These are phyloP conservation scores for Pavo muticus DNA, from an alignment of 2,113 vertebrate genomes.

Conservation along the genomic window DNA sequence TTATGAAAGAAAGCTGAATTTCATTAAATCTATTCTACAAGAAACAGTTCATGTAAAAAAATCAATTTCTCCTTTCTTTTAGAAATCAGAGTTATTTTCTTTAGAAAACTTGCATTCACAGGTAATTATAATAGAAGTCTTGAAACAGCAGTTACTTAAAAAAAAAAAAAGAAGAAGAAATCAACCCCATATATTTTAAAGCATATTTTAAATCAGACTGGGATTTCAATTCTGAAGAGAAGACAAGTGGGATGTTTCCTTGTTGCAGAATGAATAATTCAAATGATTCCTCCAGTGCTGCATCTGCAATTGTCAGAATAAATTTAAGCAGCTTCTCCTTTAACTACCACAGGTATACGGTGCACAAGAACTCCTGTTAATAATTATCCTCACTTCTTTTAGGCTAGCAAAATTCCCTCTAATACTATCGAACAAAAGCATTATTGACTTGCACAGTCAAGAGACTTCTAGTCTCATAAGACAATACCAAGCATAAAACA, in stretches of 20 bases:
- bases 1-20: slow-evolving; percentile 77
- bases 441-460: background rate
- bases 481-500: background rate
- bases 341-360: slow-evolving; percentile 43
- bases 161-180: background rate
- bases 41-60: slow-evolving; percentile 16
- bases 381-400: slow-evolving; percentile 31
- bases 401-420: background rate
- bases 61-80: slow-evolving; percentile 38
- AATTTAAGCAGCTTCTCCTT: slow-evolving; percentile 56
- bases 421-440: slow-evolving; percentile 8
- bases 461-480: slow-evolving; percentile 7
- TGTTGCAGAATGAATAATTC: slow-evolving; percentile 75
- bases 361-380: slow-evolving; percentile 37
- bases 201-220: slow-evolving; percentile 41
- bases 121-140: slow-evolving; percentile 22
- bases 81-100: slow-evolving; percentile 39
- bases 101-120: background rate
- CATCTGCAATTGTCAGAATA: slow-evolving; percentile 60
- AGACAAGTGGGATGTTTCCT: slow-evolving; percentile 65
- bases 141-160: slow-evolving; percentile 39
- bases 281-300: slow-evolving; percentile 45
- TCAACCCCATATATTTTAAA: background rate
- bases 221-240: slow-evolving; percentile 61
- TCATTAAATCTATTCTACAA: slow-evolving; percentile 66